Evolutionary conservation across 92 coral and sea anemone genomes (phyloP), one percentile per base, ranked within the genome.

Genomic region (Micromussa lordhowensis): DNA sequence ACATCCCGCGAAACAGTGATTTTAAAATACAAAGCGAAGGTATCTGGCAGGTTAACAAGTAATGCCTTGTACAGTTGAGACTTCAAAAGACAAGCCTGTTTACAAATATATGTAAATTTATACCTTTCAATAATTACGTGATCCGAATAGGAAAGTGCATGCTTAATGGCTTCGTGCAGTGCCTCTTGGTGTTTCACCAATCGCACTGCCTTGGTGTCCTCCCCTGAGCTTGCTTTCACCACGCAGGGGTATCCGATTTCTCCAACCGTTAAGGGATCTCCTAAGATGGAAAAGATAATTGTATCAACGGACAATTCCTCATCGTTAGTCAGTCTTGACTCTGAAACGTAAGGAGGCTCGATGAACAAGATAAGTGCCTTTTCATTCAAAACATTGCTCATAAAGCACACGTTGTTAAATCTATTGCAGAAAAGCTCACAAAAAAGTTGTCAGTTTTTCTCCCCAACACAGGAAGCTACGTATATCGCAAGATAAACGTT

Each of bases 121-220:
- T 49, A 82, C 86, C 86, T 70, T 70, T 82, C 86, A 82, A 82
- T 70, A 26, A 82, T 49, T 24, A 82, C 86, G 15, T 69, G 34
- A 26, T 81, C 75, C 1, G 85, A 81, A 36, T 63, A 82, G 28
- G 77, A 38, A 16, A 83, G 68, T 49, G 87, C 87, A 83, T 83
- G 78, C 31, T 83, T 80, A 71, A 83, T 51, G 16, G 87, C 87
- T 51, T 53, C 70, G 22, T 28, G 28, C 16, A 83, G 29, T 1
- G 79, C 15, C 51, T 31, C 15, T 34, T 30, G 31, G 64, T 72
- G 69, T 54, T 71, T 83, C 9, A 53, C 87, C 29, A 83, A 55
- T 49, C 87, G 78, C n/a, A 83, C 87, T 70, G 79, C 87, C 31
- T 15, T 83, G 35, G 69, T 51, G 29, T 83, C 86, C 40, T 82